phyloP scores from a whole-genome alignment of 2,113 vertebrate genomes.

The Gymnobelideus leadbeateri region DNA sequence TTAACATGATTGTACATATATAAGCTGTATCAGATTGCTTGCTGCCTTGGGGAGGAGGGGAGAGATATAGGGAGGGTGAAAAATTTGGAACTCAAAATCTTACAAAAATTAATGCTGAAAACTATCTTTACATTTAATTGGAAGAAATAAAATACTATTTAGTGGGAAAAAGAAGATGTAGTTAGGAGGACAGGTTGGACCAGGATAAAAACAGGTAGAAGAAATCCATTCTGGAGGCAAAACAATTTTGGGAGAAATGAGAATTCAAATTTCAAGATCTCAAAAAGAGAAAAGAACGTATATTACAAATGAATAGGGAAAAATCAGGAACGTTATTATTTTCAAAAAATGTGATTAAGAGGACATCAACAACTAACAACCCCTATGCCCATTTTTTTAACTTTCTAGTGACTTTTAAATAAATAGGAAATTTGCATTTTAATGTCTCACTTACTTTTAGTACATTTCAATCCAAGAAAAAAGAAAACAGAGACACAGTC shows the following conservation, averaged over 20 bases:
- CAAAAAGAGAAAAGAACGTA: not conserved
- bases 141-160: too few relatives aligned
- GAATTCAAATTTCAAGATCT: not conserved
- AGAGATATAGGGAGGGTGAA: too few relatives aligned
- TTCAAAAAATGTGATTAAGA: not conserved
- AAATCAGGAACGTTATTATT: not conserved
- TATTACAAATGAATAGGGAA: not conserved
- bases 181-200: not conserved
- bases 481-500: constrained; percentile 89
- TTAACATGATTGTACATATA: too few relatives aligned
- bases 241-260: not conserved
- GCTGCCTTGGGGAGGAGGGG: too few relatives aligned
- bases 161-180: not conserved
- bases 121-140: too few relatives aligned
- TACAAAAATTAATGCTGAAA: too few relatives aligned
- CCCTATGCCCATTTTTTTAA: not conserved
- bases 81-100: too few relatives aligned
- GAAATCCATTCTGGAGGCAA: not conserved
- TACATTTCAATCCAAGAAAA: constrained; percentile 90
- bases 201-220: not conserved
- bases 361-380: not conserved
- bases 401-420: constrained; percentile 64
- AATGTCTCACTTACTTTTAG: constrained; percentile 93
- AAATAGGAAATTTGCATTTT: constrained; percentile 93
- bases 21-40: too few relatives aligned